Conservation (phyloP, 2,888 invertebrate genomes). For the Polyommatus iphigenia region DNA sequence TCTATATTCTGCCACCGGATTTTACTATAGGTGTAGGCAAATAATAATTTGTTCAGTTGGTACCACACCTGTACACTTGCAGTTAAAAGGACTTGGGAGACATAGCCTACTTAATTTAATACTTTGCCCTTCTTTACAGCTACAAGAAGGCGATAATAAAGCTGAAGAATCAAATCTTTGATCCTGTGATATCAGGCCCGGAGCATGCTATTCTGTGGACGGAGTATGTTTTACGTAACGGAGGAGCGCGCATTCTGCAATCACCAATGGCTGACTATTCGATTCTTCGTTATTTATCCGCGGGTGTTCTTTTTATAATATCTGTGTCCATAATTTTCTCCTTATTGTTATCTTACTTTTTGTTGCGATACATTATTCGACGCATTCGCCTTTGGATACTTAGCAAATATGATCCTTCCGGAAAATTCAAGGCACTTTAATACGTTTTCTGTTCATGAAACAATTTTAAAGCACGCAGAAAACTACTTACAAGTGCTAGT, state of each 20-base stretch:
- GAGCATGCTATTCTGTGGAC: conserved; percentile 78
- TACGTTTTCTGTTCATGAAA: not conserved
- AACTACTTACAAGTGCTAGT: too few species aligned
- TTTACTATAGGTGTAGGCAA: too few species aligned
- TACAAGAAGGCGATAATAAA: conserved; percentile 58
- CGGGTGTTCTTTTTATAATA: conserved; percentile 57
- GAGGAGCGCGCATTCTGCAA: conserved; percentile 66
- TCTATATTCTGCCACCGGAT: too few species aligned
- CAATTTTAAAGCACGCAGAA: not conserved
- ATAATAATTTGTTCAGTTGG: too few species aligned
- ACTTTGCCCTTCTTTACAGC: conserved; percentile 47
- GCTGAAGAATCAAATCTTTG: conserved; percentile 53
- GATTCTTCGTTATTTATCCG: conserved; percentile 61
- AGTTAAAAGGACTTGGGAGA: too few species aligned
- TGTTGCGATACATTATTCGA: conserved; percentile 48
- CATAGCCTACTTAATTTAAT: not conserved
- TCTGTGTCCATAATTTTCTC: conserved; percentile 41
- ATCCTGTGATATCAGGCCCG: conserved; percentile 64
- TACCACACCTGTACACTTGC: not conserved
- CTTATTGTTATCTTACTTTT: conserved; percentile 46
- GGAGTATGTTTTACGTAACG: conserved; percentile 73
- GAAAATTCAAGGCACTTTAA: conserved; percentile 67
- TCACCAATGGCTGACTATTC: conserved; percentile 63
- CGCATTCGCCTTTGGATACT: conserved; percentile 50
- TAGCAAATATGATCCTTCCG: conserved; percentile 43